A percentile compares a stretch with the other conserved stretches of the same genome.
Evolutionary conservation across 2,113 vertebrate species (phyloP).

Genomic region (Saccopteryx leptura): DNA sequence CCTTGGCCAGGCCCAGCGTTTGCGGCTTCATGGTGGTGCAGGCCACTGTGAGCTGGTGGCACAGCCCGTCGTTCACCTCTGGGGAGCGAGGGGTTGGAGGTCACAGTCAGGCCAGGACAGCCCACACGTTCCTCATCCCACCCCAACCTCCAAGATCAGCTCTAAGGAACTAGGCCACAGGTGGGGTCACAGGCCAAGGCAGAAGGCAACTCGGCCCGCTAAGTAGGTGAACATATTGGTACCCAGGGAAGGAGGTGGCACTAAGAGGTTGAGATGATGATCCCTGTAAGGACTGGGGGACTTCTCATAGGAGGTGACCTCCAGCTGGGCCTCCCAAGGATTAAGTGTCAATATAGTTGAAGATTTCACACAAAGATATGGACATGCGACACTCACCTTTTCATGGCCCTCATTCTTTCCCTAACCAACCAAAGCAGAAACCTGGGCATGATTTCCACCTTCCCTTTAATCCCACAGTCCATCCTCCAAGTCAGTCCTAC

Average conservation of each 20-base stretch:
- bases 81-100: slow-evolving; percentile 21
- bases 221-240: neutral
- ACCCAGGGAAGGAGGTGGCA: neutral
- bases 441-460: neutral
- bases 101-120: neutral
- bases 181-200: neutral
- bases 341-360: neutral
- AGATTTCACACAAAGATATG: neutral
- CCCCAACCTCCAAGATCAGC: neutral
- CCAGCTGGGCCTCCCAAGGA: neutral
- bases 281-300: neutral
- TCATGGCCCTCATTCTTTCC: neutral
- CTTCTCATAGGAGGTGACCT: neutral
- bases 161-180: neutral
- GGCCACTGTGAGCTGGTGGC: slow-evolving; percentile 92
- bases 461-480: neutral
- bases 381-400: neutral
- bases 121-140: neutral
- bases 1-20: slow-evolving; percentile 95
- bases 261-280: neutral
- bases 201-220: neutral
- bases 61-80: slow-evolving; percentile 95
- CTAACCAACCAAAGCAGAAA: slow-evolving; percentile 14
- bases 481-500: neutral
- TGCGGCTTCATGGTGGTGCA: slow-evolving; percentile 94